These are phyloP conservation scores for Tromatobia lineatoria DNA, from an alignment of 2,888 invertebrate genomes.

Conservation along the genomic window DNA sequence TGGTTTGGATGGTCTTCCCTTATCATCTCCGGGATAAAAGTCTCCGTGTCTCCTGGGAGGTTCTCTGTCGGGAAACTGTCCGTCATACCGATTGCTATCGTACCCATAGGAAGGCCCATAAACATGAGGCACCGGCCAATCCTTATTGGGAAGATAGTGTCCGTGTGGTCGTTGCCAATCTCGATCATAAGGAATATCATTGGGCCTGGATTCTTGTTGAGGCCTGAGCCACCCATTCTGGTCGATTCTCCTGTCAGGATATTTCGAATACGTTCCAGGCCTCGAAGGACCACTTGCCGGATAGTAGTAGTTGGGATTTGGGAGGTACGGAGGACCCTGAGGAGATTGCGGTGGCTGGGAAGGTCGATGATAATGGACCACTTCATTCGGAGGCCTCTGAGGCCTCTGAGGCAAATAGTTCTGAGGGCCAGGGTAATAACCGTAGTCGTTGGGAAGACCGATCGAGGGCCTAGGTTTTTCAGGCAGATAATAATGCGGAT, in stretches of 20 bases:
- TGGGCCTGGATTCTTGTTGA: conserved; percentile 48
- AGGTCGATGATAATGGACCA: conserved; percentile 44
- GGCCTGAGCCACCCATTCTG: conserved; percentile 20
- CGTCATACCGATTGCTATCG: conserved; percentile 23
- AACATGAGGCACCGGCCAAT: conserved; percentile 7
- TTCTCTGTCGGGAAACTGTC: not conserved
- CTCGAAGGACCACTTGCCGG: not conserved
- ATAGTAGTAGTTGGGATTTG: conserved; percentile 20
- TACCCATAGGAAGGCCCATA: conserved; percentile 55
- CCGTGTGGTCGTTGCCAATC: conserved; percentile 11
- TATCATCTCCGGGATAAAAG: conserved; percentile 17
- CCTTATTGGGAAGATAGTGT: conserved; percentile 4
- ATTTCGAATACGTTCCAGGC: conserved; percentile 60
- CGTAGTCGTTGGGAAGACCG: conserved; percentile 69
- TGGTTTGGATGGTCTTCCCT: conserved; percentile 27
- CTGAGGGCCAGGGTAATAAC: conserved; percentile 37
- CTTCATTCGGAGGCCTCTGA: conserved; percentile 7
- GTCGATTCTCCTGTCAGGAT: conserved; percentile 69
- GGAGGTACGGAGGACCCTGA: conserved; percentile 11
- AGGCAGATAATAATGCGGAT: conserved; percentile 22
- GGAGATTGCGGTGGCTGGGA: conserved; percentile 20
- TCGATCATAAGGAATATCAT: conserved; percentile 33
- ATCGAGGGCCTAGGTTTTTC: conserved; percentile 66
- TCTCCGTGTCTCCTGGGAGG: not conserved
- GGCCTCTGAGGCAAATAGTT: conserved; percentile 35